Evolutionary conservation across 1,140 invertebrate genomes (phyloP), one percentile per base, ranked within the genome.

Genomic region (Drosophila mojavensis): DNA sequence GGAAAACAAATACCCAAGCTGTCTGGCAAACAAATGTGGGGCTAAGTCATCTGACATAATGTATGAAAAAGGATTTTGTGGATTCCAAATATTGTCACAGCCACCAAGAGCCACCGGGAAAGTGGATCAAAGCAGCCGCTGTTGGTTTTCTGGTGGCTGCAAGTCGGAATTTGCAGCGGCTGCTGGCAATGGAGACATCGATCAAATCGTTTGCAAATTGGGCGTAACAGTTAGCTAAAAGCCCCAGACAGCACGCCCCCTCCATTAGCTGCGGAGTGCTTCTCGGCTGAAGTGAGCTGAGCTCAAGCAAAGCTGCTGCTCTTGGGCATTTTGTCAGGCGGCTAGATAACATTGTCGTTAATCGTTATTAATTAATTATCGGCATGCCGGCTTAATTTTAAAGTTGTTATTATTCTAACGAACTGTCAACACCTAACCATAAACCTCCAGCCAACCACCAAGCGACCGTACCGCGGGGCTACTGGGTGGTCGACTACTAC

Each of bases 331-430:
- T 80, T 88, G 84, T 88, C 84, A 69, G 28, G 28, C 73, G 77
- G 70, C 83, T 78, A 84, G 80, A 78, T 83, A 89, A 84, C 73
- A 80, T 69, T 78, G 80, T 83, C 77, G 80, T 88, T 88, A 89
- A 88, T 88, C 74, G 83, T 78, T 78, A 45, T 84, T 67, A 89
- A 89, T 88, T 88, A 89, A 88, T 88, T 88, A 89, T 77, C 68
- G 68, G 62, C 78, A 68, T 78, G 68, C 39, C 60, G 71, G 75
- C 75, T 76, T 79, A 70, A 83, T 74, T 86, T 88, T 78, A 79
- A 89, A 88, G 84, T 86, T 78, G 83, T 88, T 79, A 83, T 88
- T 86, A 86, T 88, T 79, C 82, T 70, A 79, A 70, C 83, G 55
- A 86, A 86, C 83, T 86, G 83, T 86, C 83, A 86, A 86, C 83